phyloP scores from a whole-genome alignment of 2,888 invertebrate species.

The Herminia tarsipennalis region DNA sequence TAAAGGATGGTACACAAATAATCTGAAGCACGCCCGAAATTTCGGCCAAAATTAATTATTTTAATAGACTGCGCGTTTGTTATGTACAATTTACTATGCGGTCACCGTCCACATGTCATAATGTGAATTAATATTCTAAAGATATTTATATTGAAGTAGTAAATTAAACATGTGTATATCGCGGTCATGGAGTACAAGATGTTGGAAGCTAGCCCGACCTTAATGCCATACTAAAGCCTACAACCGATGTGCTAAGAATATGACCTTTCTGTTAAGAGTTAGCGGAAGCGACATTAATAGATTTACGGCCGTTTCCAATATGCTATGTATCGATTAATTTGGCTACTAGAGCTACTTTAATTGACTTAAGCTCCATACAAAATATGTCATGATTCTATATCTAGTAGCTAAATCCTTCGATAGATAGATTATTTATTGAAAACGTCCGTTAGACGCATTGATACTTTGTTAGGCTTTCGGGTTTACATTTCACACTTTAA shows the following conservation, averaged over 20 bases:
- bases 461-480: too few species aligned
- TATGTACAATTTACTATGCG: slow-evolving; percentile 60
- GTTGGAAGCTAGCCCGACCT: slow-evolving; percentile 76
- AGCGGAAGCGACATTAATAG: slow-evolving; percentile 30
- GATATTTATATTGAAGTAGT: slow-evolving; percentile 67
- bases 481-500: too few species aligned
- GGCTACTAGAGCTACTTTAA: too few species aligned
- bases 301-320: too few species aligned
- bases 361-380: too few species aligned
- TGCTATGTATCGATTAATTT: too few species aligned
- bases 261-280: slow-evolving; percentile 2
- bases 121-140: slow-evolving; percentile 51
- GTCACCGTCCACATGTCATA: slow-evolving; percentile 57
- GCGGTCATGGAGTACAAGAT: slow-evolving; percentile 68
- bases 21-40: slow-evolving; percentile 47
- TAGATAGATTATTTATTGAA: too few species aligned
- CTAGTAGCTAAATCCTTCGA: too few species aligned
- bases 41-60: slow-evolving; percentile 59
- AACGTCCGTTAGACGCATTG: too few species aligned
- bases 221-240: slow-evolving; percentile 59
- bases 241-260: slow-evolving; percentile 35
- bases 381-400: too few species aligned
- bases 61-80: slow-evolving; percentile 53
- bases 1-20: slow-evolving; percentile 45
- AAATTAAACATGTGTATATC: slow-evolving; percentile 69